These are phyloP conservation scores for Calyptomena viridis DNA, from an alignment of 2,113 vertebrate genomes.

Conservation along the genomic window DNA sequence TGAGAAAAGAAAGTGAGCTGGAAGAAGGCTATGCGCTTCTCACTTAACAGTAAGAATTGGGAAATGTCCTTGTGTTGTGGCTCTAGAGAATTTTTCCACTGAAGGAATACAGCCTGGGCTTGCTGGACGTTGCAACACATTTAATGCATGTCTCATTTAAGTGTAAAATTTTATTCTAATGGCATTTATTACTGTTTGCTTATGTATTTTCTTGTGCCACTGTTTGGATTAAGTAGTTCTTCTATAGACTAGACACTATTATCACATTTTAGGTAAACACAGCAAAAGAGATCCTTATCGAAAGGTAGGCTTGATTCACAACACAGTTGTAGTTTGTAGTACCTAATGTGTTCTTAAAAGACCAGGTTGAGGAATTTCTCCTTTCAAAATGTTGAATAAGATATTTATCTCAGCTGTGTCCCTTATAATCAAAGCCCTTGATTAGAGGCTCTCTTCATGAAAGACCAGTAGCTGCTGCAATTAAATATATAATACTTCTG, in stretches of 20 bases:
- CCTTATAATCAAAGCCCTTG: slow-evolving; percentile 76
- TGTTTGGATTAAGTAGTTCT: neutral
- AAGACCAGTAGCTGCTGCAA: slow-evolving; percentile 68
- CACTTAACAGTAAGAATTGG: neutral
- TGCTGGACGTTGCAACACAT: neutral
- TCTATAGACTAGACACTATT: neutral
- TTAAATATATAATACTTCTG: slow-evolving; percentile 68
- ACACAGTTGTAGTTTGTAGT: neutral
- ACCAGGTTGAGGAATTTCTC: slow-evolving; percentile 1
- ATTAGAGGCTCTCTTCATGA: slow-evolving; percentile 74
- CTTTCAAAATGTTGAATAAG: slow-evolving; percentile 65
- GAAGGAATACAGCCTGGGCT: neutral
- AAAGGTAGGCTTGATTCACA: slow-evolving; percentile 1
- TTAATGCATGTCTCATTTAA: neutral
- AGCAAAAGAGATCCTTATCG: neutral
- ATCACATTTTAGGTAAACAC: neutral
- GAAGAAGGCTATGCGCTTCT: neutral
- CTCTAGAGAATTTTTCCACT: neutral
- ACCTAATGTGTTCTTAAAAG: slow-evolving; percentile 45
- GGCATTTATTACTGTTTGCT: neutral
- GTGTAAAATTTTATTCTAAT: neutral
- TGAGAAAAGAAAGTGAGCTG: neutral
- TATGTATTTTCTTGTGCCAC: neutral
- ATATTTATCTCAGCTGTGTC: slow-evolving; percentile 74
- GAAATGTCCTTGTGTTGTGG: neutral